phyloP scores from a whole-genome alignment of 2,888 invertebrate genomes.

The Spodoptera exigua region DNA sequence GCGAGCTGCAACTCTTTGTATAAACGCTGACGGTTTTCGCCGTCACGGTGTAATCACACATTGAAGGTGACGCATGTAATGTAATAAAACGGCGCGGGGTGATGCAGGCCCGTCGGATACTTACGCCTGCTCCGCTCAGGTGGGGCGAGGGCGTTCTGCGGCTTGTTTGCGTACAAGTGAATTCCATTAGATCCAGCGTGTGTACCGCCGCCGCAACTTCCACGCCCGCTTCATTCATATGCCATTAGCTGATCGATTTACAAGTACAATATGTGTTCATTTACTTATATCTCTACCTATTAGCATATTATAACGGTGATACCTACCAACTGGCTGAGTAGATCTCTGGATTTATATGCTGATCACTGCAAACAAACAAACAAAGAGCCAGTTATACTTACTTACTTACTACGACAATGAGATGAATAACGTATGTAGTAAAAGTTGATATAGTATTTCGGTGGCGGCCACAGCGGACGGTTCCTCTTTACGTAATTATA shows the following conservation, averaged over 20 bases:
- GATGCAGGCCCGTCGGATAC: conserved; percentile 67
- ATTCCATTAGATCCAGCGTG: conserved; percentile 87
- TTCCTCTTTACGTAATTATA: conserved; percentile 73
- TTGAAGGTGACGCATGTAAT: conserved; percentile 52
- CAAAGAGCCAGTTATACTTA: background rate
- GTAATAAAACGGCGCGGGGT: conserved; percentile 55
- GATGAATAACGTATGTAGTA: conserved; percentile 6
- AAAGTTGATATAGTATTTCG: conserved; percentile 25
- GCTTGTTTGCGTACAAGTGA: conserved; percentile 89
- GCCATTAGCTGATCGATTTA: conserved; percentile 88
- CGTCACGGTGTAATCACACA: conserved; percentile 27
- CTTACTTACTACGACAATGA: conserved; percentile 1
- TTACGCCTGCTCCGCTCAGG: conserved; percentile 68
- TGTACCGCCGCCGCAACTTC: conserved; percentile 82
- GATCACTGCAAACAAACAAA: conserved; percentile 1
- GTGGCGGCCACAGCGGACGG: conserved; percentile 43
- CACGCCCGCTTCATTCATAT: conserved; percentile 85
- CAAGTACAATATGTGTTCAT: conserved; percentile 79
- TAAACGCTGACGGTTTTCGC: background rate
- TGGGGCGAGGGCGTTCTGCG: conserved; percentile 77
- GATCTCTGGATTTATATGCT: background rate
- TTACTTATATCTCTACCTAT: conserved; percentile 63
- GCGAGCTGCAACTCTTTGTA: background rate
- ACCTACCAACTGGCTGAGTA: conserved; percentile 19
- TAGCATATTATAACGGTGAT: conserved; percentile 34